Evolutionary conservation across 2,888 invertebrate species (phyloP).

Genomic region (Dicranocentrus wangi): DNA sequence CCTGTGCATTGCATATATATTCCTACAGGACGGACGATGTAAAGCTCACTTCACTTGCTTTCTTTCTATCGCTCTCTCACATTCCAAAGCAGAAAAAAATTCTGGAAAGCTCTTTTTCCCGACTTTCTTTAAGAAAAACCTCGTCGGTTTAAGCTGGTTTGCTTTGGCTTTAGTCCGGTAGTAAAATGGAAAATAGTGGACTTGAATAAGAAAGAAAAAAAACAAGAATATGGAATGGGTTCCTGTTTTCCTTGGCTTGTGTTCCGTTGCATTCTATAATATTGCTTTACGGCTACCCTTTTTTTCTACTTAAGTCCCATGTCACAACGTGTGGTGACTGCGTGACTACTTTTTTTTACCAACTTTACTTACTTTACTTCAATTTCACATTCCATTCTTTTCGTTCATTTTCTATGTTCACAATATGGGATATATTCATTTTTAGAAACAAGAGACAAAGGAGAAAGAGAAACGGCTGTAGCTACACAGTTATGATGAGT

Average conservation of each 20-base stretch:
- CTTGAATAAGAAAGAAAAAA: neutral
- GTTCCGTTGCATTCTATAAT: slow-evolving; percentile 6
- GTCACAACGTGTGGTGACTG: slow-evolving; percentile 54
- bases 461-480: slow-evolving; percentile 10
- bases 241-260: slow-evolving; percentile 27
- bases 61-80: slow-evolving; percentile 36
- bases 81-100: slow-evolving; percentile 24
- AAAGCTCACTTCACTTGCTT: slow-evolving; percentile 23
- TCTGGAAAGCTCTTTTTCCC: slow-evolving; percentile 30
- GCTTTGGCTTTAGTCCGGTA: slow-evolving; percentile 24
- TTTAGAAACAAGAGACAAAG: slow-evolving; percentile 32
- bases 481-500: neutral
- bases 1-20: neutral
- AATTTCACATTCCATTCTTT: slow-evolving; percentile 29
- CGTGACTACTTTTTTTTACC: slow-evolving; percentile 45
- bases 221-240: neutral
- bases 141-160: slow-evolving; percentile 13
- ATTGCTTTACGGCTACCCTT: no score
- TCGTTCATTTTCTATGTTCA: slow-evolving; percentile 19
- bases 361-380: slow-evolving; percentile 24
- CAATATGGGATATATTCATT: slow-evolving; percentile 29
- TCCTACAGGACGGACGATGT: neutral
- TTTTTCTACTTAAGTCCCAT: slow-evolving; percentile 27
- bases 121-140: slow-evolving; percentile 34
- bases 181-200: slow-evolving; percentile 24